These are phyloP conservation scores for Lepidothrix coronata DNA, from an alignment of 2,113 vertebrate genomes.

Conservation along the genomic window DNA sequence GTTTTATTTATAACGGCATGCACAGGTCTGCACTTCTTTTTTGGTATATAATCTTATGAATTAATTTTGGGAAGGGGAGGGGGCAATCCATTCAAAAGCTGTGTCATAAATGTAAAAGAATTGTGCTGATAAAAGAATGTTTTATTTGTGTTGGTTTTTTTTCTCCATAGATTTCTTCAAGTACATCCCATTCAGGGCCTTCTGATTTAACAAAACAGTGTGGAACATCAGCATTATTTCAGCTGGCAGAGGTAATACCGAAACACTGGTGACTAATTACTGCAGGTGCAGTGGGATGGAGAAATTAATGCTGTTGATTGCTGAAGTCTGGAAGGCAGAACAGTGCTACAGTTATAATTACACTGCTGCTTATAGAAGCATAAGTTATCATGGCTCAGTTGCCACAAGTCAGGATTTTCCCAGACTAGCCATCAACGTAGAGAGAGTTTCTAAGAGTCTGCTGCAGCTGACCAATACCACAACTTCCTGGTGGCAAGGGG, in stretches of 20 bases:
- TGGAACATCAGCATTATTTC: constrained; percentile 86
- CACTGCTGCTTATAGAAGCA: constrained; percentile 4
- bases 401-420: neutral
- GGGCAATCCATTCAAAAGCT: neutral
- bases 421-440: neutral
- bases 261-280: constrained; percentile 48
- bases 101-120: neutral
- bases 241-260: constrained; percentile 84
- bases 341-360: constrained; percentile 11
- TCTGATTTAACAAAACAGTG: constrained; percentile 81
- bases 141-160: neutral
- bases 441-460: neutral
- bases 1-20: neutral
- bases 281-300: neutral
- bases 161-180: constrained; percentile 75
- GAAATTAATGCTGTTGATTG: constrained; percentile 6
- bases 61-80: neutral
- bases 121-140: neutral
- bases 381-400: constrained; percentile 7
- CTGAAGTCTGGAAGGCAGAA: neutral
- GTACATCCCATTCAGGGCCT: constrained; percentile 70
- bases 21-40: neutral
- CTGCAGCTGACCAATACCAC: neutral
- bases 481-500: neutral
- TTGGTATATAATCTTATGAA: neutral